phyloP scores from a whole-genome alignment of 2,797 vertebrate genomes.

The Enteromius thamalakanensis region DNA sequence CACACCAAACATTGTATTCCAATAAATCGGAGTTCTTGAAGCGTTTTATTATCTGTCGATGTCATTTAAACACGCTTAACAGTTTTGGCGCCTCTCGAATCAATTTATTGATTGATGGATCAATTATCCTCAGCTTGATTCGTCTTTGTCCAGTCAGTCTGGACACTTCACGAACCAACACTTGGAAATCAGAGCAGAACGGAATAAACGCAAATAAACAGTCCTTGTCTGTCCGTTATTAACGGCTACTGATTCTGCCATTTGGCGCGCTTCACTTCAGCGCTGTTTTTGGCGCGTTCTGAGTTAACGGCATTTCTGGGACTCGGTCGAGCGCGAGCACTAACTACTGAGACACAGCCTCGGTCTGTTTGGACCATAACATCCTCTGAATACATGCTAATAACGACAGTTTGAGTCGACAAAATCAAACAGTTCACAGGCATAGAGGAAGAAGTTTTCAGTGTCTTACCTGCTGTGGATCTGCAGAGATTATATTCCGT shows the following conservation, averaged over 20 bases:
- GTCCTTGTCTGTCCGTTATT: not conserved
- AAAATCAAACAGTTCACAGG: not conserved
- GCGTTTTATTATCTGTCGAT: not conserved
- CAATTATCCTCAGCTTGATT: not conserved
- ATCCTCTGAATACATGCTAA: not conserved
- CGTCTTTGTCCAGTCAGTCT: not conserved
- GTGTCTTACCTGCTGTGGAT: conserved; percentile 23
- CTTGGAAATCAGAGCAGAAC: not conserved
- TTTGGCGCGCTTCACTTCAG: conserved; percentile 5
- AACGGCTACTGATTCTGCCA: not conserved
- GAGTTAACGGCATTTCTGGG: not conserved
- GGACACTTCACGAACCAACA: not conserved
- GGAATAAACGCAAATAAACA: not conserved
- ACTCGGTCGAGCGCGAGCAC: not conserved
- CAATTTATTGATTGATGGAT: not conserved
- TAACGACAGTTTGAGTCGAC: not conserved
- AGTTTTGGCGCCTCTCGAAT: not conserved
- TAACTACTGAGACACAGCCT: not conserved
- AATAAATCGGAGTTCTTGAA: not conserved
- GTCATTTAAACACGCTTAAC: not conserved
- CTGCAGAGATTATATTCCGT: not conserved
- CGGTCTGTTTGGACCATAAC: not conserved
- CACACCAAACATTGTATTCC: not conserved
- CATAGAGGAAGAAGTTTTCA: not conserved
- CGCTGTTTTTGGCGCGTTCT: not conserved